Base-by-base conservation (phyloP, 1,140 invertebrate genomes). In the Polyergus mexicanus region DNA sequence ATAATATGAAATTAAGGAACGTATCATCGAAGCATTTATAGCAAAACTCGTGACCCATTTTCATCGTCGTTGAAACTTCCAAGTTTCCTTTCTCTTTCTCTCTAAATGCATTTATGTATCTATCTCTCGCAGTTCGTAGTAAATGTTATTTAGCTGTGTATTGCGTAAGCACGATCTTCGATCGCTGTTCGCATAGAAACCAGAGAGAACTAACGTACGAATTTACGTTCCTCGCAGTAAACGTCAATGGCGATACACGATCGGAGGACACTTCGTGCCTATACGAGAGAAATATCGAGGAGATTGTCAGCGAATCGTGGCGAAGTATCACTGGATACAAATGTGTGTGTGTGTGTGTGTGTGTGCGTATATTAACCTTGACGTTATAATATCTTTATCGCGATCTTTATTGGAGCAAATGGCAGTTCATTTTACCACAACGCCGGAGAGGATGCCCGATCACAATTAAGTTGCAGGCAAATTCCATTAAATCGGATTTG, bases 331-430 rank as follows among this genome's bases (percentile, higher is more conserved):
- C 25, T 54, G 47, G 63, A 74, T 69, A 58, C 25, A 35, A 41
- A 16, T 13, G 22, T 22, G 25, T 54, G 11, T 16, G 44, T 47
- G 13, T 51, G 44, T 47, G n/a, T n/a, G n/a, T 13, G 22, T 22
- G 25, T 54, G 11, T 16, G 44, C 16, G 13, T 51, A 13, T 47
- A 3, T 51, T 51, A 38, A 62, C 78, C 68, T 83, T 83, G 78
- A 22, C 28, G 51, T 47, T 62, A 47, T 47, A 81, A 81, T 72
- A 83, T 83, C 60, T 74, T 60, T 60, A 83, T 83, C 78, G 68
- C 65, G 13, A 38, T 72, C 78, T 83, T 74, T 83, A 83, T 74
- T 83, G 78, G 68, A 74, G 68, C 68, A 83, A 83, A 83, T 72
- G 56, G 68, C 44, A 10, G 66, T 44, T 16, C 44, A n/a, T 11